Percentiles rank a stretch among this genome's conserved stretches.
Conservation (phyloP, 2,797 vertebrate genomes). For the Rhinoraja longicauda region DNA sequence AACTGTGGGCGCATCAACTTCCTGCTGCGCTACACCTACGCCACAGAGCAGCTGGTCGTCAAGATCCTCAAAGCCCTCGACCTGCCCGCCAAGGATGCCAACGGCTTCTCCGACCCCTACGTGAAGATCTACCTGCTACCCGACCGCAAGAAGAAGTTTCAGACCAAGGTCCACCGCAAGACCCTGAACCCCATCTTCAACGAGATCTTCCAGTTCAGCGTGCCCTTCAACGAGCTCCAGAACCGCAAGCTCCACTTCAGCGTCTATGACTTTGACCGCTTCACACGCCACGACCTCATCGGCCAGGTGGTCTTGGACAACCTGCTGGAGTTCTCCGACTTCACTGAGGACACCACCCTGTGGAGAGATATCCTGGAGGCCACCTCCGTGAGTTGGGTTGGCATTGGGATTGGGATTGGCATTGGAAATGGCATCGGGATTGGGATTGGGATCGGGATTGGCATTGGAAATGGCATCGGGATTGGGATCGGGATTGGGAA, state of each 20-base stretch:
- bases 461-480: too few relatives aligned
- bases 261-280: slow-evolving; percentile 88
- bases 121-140: slow-evolving; percentile 91
- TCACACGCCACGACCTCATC: slow-evolving; percentile 86
- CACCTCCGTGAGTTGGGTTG: slow-evolving; percentile 67
- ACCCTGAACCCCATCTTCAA: slow-evolving; percentile 87
- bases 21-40: slow-evolving; percentile 80
- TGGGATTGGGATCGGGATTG: too few relatives aligned
- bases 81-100: slow-evolving; percentile 83
- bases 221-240: slow-evolving; percentile 80
- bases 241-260: slow-evolving; percentile 87
- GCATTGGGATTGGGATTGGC: too few relatives aligned
- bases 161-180: slow-evolving; percentile 91
- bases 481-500: too few relatives aligned
- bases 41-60: slow-evolving; percentile 83
- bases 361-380: slow-evolving; percentile 88
- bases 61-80: slow-evolving; percentile 83
- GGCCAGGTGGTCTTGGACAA: slow-evolving; percentile 90
- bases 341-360: slow-evolving; percentile 75
- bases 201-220: slow-evolving; percentile 84
- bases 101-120: slow-evolving; percentile 84
- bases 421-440: too few relatives aligned
- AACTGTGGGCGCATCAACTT: slow-evolving; percentile 83
- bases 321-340: slow-evolving; percentile 85
- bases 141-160: slow-evolving; percentile 89